Evolutionary conservation across 2,113 vertebrate genomes (phyloP).

Genomic region (Ancistrus triradiatus): DNA sequence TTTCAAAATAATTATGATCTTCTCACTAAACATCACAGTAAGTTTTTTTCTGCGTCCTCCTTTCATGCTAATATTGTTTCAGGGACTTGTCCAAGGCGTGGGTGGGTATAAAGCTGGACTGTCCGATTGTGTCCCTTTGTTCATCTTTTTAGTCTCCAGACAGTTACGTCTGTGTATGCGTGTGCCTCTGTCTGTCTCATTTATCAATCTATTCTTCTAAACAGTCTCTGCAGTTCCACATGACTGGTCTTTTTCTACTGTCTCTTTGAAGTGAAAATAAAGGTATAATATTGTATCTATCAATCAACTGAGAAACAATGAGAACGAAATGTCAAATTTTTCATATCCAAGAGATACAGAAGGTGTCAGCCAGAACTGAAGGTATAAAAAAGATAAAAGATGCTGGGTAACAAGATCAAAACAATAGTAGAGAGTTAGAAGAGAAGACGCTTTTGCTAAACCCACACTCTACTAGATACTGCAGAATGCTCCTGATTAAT

Average conservation of each 20-base stretch:
- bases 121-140: constrained; percentile 28
- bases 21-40: background rate
- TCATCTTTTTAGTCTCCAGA: constrained; percentile 20
- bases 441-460: background rate
- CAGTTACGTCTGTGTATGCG: constrained; percentile 3
- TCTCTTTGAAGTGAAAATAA: constrained; percentile 31
- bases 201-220: constrained; percentile 34
- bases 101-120: constrained; percentile 1
- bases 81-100: background rate
- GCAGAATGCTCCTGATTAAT: background rate
- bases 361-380: constrained; percentile 20
- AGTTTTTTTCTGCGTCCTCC: background rate
- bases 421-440: background rate
- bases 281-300: constrained; percentile 36
- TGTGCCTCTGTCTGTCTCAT: constrained; percentile 13
- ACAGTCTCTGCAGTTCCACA: constrained; percentile 26
- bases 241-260: constrained; percentile 26
- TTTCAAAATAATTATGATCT: too few relatives aligned
- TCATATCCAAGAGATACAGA: constrained; percentile 25
- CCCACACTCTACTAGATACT: background rate
- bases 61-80: constrained; percentile 5
- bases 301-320: constrained; percentile 29
- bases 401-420: constrained; percentile 13
- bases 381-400: constrained; percentile 16
- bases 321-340: constrained; percentile 32